Evolutionary conservation across 1,140 invertebrate genomes (phyloP).

Genomic region (Panulirus ornatus): DNA sequence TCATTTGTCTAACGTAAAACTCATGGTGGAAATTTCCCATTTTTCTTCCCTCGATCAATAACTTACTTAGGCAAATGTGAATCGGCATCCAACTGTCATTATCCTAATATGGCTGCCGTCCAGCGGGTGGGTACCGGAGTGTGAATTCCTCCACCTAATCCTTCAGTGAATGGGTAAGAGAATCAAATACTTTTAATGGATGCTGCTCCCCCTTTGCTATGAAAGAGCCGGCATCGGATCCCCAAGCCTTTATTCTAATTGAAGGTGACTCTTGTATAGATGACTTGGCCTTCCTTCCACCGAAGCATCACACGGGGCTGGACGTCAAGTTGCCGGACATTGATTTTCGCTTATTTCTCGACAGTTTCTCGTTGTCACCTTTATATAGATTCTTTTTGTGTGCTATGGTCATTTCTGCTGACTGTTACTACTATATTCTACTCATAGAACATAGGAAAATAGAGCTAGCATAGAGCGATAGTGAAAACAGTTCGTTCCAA

Average conservation of each 20-base stretch:
- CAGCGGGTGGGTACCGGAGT: constrained; percentile 6
- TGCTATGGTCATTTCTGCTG: no score
- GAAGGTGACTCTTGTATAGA: constrained; percentile 71
- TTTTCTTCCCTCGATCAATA: background rate
- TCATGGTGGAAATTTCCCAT: background rate
- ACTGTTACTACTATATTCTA: no score
- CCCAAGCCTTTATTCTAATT: constrained; percentile 73
- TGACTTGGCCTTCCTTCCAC: constrained; percentile 65
- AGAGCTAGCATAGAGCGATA: no score
- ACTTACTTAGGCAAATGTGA: constrained; percentile 4
- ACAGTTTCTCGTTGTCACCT: no score
- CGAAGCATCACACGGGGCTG: constrained; percentile 48
- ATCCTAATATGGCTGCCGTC: constrained; percentile 45
- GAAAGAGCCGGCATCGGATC: constrained; percentile 65
- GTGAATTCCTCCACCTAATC: constrained; percentile 56
- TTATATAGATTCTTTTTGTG: no score
- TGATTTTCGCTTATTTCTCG: background rate
- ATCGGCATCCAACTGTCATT: background rate
- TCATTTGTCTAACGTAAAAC: background rate
- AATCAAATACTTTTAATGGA: constrained; percentile 73
- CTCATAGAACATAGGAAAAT: no score
- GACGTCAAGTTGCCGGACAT: constrained; percentile 20
- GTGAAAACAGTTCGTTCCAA: constrained; percentile 30
- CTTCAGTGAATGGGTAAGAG: constrained; percentile 69
- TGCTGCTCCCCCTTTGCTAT: constrained; percentile 63